Conservation (phyloP, 1,140 invertebrate genomes). For the Cotesia chilonis region DNA sequence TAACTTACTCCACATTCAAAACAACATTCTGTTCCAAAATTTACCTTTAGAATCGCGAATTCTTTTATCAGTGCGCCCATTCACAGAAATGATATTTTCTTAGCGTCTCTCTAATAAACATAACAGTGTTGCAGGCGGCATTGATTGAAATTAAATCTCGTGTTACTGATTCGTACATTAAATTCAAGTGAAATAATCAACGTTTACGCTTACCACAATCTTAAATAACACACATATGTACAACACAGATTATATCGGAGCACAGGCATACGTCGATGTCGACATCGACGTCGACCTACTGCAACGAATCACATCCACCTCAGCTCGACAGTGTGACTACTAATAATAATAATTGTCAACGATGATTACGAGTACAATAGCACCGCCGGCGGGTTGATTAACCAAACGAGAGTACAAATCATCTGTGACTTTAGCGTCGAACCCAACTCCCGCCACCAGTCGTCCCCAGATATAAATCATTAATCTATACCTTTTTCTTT, state of each 20-base stretch:
- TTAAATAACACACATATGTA: no score
- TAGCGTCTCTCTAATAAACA: background rate
- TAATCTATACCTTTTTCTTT: slow-evolving; percentile 10
- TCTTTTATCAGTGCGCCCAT: no score
- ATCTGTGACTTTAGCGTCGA: slow-evolving; percentile 23
- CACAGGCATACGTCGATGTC: background rate
- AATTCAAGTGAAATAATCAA: slow-evolving; percentile 27
- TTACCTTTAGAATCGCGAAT: no score
- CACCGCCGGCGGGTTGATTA: slow-evolving; percentile 32
- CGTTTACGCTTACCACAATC: background rate
- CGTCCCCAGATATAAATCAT: slow-evolving; percentile 29
- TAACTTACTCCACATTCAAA: no score
- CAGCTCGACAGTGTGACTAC: slow-evolving; percentile 27
- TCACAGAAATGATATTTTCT: background rate
- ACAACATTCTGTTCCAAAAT: no score
- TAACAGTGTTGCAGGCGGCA: background rate
- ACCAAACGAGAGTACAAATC: slow-evolving; percentile 33
- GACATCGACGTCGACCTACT: slow-evolving; percentile 6
- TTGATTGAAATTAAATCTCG: slow-evolving; percentile 13
- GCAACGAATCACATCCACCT: slow-evolving; percentile 6
- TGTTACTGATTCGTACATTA: slow-evolving; percentile 10
- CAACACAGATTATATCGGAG: background rate
- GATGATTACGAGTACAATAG: slow-evolving; percentile 31
- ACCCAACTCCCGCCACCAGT: slow-evolving; percentile 29
- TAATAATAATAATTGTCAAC: slow-evolving; percentile 34